A percentile compares a stretch with the other conserved stretches of the same genome.
phyloP scores from a whole-genome alignment of 2,888 invertebrate genomes.

The Tillus elongatus region DNA sequence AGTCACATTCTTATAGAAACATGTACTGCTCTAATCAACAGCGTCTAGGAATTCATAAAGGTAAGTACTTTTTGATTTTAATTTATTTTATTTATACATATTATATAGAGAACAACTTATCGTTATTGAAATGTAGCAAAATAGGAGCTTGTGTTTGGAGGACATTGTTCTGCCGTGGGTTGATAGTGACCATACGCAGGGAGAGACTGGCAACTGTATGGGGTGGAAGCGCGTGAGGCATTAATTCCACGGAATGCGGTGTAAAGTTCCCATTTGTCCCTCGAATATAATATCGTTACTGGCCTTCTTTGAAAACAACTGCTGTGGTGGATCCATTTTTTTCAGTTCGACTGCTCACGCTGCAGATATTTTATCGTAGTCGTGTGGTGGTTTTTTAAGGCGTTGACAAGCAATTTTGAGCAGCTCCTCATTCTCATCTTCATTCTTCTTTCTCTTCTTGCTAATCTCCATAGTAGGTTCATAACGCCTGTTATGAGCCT shows the following conservation, averaged over 20 bases:
- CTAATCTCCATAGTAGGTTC: no score
- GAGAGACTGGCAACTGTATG: conserved; percentile 10
- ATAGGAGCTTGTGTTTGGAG: no score
- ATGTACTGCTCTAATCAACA: neutral
- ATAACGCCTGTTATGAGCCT: no score
- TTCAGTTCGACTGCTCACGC: conserved; percentile 41
- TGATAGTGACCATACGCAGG: no score
- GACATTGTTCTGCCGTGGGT: no score
- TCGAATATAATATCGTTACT: conserved; percentile 43
- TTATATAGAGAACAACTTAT: neutral
- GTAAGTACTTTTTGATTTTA: neutral
- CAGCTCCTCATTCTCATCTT: conserved; percentile 10
- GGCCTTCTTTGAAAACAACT: conserved; percentile 42
- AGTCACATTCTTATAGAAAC: neutral
- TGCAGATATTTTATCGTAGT: conserved; percentile 39
- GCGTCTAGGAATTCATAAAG: neutral
- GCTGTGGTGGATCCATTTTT: conserved; percentile 39
- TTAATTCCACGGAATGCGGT: conserved; percentile 28
- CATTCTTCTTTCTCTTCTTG: conserved; percentile 5
- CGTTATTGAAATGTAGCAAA: no score
- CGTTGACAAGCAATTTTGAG: conserved; percentile 12
- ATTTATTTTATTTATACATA: neutral
- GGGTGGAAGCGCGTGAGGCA: conserved; percentile 11
- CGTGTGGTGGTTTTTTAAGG: conserved; percentile 18
- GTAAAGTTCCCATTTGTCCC: conserved; percentile 40